Base-by-base conservation (phyloP, 2,888 invertebrate species). In the Tenthredo notha region DNA sequence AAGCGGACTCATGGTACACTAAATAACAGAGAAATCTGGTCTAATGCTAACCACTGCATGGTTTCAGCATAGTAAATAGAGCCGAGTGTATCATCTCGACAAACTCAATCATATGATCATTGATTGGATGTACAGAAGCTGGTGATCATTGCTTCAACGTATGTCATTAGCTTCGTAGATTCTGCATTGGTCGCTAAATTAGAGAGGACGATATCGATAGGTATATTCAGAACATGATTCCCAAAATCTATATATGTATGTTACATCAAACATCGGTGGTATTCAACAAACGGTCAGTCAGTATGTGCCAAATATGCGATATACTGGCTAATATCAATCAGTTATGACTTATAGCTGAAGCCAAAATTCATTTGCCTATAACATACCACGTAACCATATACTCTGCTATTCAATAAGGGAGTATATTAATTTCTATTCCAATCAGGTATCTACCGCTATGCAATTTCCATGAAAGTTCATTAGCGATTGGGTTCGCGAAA, bases 81-180 rank as follows among this genome's bases (percentile, higher is more conserved):
- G 67, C 7, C 67, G 29, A 18, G 67, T 67, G 15, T 33, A 67
- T 67, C 18, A 33, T 67, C 29, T 67, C 33, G 6, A 33, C 29
- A 29, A 67, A 67, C 67, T 67, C 29, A 18, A 67, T 67, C 67
- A 67, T 33, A 67, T 33, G 67, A 33, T 67, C 67, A 67, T 67
- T 25, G 33, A 67, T 29, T 18, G 67, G 67, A 67, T 67, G 33
- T 67, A 67, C 18, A 33, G 29, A 67, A 67, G 12, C 67, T 7
- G 18, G 67, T 67, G 33, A 33, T 67, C 67, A 12, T 67, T 33
- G 29, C 54, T 54, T 7, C 54, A 0, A 1, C 33, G 18, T 21
- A 6, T 15, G 67, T 33, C 18, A 67, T 33, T 33, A 67, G 67
- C 67, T 33, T 7, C 67, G 67, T 33, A 67, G 5, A 33, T 67